These are phyloP conservation scores for Tubulanus polymorphus DNA, from an alignment of 2,888 invertebrate species.

Conservation along the genomic window DNA sequence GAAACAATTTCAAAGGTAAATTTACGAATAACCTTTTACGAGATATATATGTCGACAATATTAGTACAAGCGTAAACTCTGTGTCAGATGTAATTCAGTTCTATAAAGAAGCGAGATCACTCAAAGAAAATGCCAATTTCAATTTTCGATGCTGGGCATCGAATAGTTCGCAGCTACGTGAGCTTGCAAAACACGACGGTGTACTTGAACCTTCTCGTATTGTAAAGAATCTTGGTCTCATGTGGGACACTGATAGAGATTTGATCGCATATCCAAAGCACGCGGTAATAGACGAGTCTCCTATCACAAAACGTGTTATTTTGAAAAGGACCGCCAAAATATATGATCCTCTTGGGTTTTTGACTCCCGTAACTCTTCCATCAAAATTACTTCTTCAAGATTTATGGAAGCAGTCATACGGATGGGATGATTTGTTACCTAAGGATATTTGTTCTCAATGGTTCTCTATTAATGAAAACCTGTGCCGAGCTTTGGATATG, in stretches of 20 bases:
- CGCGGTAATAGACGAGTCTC: too few species aligned
- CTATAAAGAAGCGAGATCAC: not conserved
- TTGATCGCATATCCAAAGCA: too few species aligned
- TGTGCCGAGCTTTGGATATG: slow-evolving; percentile 2
- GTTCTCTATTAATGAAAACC: slow-evolving; percentile 15
- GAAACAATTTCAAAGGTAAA: not conserved
- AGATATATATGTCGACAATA: slow-evolving; percentile 4
- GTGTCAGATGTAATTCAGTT: not conserved
- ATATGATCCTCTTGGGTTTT: slow-evolving; percentile 25
- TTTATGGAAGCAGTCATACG: slow-evolving; percentile 26
- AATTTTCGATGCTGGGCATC: slow-evolving; percentile 1
- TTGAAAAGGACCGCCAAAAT: slow-evolving; percentile 5
- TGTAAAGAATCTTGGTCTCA: slow-evolving; percentile 1
- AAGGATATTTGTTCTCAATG: slow-evolving; percentile 7
- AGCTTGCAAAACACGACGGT: not conserved
- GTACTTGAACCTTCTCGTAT: not conserved
- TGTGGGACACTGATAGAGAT: slow-evolving; percentile 1
- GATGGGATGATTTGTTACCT: slow-evolving; percentile 30
- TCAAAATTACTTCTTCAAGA: slow-evolving; percentile 32
- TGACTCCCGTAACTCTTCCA: slow-evolving; percentile 24
- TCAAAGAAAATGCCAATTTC: not conserved
- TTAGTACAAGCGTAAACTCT: not conserved
- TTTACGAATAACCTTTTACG: not conserved
- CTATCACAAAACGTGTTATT: slow-evolving; percentile 6
- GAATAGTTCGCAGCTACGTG: not conserved